Conservation (phyloP, 2,113 vertebrate species). For the Malaclemys terrapin region DNA sequence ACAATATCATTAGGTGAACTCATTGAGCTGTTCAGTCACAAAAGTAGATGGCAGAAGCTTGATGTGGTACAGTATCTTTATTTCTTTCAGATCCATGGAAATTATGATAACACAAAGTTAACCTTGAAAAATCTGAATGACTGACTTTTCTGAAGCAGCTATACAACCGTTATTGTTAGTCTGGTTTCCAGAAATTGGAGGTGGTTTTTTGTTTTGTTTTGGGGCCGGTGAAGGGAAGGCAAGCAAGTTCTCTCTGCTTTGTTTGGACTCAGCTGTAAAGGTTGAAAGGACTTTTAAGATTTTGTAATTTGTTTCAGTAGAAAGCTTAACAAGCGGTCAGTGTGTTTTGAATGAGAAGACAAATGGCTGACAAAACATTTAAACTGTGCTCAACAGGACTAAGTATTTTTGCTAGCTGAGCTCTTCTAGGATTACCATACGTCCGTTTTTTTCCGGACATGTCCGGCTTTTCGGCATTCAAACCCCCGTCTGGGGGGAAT, state of each 20-base stretch:
- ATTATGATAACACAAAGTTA: neutral
- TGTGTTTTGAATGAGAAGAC: constrained; percentile 41
- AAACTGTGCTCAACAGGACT: constrained; percentile 25
- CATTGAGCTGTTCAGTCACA: neutral
- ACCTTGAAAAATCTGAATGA: neutral
- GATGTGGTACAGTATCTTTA: neutral
- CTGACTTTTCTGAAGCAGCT: neutral
- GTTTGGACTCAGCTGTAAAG: neutral
- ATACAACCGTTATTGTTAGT: neutral
- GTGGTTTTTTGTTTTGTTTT: neutral
- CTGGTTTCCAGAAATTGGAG: neutral
- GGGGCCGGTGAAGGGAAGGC: neutral
- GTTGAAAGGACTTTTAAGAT: neutral
- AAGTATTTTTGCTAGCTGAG: constrained; percentile 31
- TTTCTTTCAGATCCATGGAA: neutral
- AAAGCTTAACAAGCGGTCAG: neutral
- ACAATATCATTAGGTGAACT: neutral
- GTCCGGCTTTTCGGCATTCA: too few relatives aligned
- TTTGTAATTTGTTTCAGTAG: constrained; percentile 22
- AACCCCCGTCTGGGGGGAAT: too few relatives aligned
- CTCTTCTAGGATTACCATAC: neutral
- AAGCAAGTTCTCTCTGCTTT: neutral
- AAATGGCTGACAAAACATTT: constrained; percentile 58
- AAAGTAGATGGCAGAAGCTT: neutral
- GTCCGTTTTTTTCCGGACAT: too few relatives aligned